phyloP scores from a whole-genome alignment of 2,888 invertebrate species.

The Eupithecia pulchellata region DNA sequence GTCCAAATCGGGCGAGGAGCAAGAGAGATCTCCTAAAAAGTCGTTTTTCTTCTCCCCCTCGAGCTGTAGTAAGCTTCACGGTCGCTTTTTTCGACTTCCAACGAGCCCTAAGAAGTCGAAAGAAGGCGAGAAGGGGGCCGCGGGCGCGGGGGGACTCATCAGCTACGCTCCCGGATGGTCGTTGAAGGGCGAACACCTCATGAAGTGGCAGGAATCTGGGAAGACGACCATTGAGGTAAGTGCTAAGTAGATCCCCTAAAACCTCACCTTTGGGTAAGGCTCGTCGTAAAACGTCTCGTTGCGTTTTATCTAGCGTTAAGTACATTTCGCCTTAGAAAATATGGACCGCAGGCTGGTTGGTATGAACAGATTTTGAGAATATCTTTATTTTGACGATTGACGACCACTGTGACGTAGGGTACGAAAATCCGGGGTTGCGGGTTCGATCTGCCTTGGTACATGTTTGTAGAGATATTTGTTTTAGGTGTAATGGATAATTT shows the following conservation, averaged over 20 bases:
- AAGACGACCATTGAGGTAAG: conserved; percentile 86
- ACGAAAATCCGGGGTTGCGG: too few relatives aligned
- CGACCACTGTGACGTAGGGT: too few relatives aligned
- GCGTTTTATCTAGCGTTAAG: background rate
- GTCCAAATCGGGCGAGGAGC: conserved; percentile 72
- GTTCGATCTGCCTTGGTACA: too few relatives aligned
- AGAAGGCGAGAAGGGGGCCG: conserved; percentile 55
- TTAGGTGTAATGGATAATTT: too few relatives aligned
- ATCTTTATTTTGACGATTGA: too few relatives aligned
- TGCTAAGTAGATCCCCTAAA: conserved; percentile 13
- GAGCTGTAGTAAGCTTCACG: conserved; percentile 78
- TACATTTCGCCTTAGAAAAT: background rate
- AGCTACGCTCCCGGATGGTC: conserved; percentile 87
- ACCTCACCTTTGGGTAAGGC: background rate
- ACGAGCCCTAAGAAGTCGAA: conserved; percentile 83
- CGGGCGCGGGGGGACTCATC: conserved; percentile 77
- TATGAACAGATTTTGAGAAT: background rate
- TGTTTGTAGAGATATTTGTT: too few relatives aligned
- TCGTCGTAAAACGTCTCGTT: background rate
- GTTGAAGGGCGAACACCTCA: conserved; percentile 86
- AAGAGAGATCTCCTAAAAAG: conserved; percentile 82
- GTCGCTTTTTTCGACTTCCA: conserved; percentile 82
- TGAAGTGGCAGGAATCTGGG: conserved; percentile 87
- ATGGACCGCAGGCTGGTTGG: background rate
- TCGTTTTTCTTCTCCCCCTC: conserved; percentile 84